Evolutionary conservation across 2,888 invertebrate genomes (phyloP), one percentile per base, ranked within the genome.

Genomic region (Danaus chrysippus): DNA sequence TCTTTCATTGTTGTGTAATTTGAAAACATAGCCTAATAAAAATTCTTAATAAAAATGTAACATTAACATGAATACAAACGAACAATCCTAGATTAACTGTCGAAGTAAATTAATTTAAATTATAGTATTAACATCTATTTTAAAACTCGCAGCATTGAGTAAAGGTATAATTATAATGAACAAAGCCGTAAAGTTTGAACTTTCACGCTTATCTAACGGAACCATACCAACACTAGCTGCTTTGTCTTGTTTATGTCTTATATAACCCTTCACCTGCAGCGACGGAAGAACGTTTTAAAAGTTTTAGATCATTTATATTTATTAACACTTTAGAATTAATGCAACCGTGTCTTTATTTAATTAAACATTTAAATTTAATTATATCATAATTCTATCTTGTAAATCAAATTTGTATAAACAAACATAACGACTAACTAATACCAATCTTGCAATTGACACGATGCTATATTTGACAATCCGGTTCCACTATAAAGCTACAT

Each of bases 181-280:
- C 49, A 17, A 49, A 49, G 46, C 49, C 49, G 49, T 49, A 49
- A 49, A 49, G 49, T 17, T 49, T 49, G 17, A 17, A 17, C 49
- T 49, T 49, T 49, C 15, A 10, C 49, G 17, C 49, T 49, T 49
- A 49, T 49, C 49, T 49, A 49, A 49, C 49, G 49, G 49, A 49
- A 49, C 49, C 11, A 10, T 9, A 49, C 49, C 17, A 17, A 46
- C 13, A 49, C 10, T 3, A 15, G 15, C 17, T 3, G 17, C 49
- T 17, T 49, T 49, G 49, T 49, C 17, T 49, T 49, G 49, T 49
- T 49, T 49, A 17, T 49, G 10, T 49, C 17, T 49, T 49, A 49
- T 17, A 11, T 49, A 49, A 49, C 49, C 49, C 17, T 49, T 49
- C 49, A 49, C 49, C 49, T 46, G 49, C 17, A n/a, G 46, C 17